Percentiles rank a stretch among this genome's conserved stretches.
Evolutionary conservation across 2,113 vertebrate species (phyloP).

Genomic region (Pseudorectes ferrugineus): DNA sequence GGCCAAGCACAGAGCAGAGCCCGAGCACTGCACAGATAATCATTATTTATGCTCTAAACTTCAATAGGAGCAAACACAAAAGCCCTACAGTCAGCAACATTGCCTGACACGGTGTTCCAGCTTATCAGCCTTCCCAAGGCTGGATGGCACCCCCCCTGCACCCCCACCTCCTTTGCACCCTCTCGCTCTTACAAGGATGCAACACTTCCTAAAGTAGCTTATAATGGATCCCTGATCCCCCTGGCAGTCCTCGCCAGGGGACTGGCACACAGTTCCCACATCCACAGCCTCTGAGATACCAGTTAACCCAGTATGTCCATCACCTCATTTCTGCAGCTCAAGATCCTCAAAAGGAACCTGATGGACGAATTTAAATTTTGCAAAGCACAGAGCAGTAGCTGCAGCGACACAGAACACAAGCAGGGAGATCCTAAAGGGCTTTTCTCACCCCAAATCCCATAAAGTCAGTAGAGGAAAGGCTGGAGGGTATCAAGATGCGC

Average conservation of each 20-base stretch:
- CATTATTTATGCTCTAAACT: conserved; percentile 17
- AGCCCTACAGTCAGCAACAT: neutral
- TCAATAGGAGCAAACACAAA: conserved; percentile 31
- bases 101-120: neutral
- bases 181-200: accelerated
- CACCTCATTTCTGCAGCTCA: neutral
- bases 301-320: accelerated
- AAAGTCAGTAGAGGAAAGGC: neutral
- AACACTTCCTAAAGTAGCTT: neutral
- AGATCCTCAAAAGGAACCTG: neutral
- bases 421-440: neutral
- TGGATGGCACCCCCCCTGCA: neutral
- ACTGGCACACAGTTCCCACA: neutral
- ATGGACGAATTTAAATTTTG: accelerated
- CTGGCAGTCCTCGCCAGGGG: neutral
- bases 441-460: neutral
- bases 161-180: neutral
- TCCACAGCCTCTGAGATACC: neutral
- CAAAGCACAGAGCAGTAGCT: neutral
- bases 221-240: accelerated
- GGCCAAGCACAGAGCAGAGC: neutral
- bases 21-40: neutral
- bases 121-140: neutral
- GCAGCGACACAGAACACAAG: neutral
- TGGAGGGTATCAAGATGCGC: neutral